Evolutionary conservation across 2,888 invertebrate genomes (phyloP).

Genomic region (Drosophila kokeensis): DNA sequence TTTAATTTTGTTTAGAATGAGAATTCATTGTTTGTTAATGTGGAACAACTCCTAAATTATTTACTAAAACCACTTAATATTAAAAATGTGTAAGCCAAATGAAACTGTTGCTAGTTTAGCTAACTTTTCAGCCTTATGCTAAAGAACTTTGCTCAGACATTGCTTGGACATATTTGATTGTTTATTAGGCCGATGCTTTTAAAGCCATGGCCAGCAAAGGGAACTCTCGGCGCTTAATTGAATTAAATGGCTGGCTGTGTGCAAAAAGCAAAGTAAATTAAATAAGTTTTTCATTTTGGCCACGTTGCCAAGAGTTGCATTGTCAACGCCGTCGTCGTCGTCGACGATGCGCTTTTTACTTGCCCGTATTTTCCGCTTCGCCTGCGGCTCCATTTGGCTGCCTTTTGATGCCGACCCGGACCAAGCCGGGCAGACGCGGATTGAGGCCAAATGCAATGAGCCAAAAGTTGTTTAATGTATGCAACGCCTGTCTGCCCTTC

Average conservation of each 20-base stretch:
- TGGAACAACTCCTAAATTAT: neutral
- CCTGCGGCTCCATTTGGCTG: conserved; percentile 69
- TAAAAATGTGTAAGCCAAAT: neutral
- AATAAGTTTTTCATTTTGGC: conserved; percentile 83
- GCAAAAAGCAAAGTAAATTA: conserved; percentile 84
- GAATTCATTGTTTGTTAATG: neutral
- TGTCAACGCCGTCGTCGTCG: conserved; percentile 69
- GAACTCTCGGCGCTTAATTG: conserved; percentile 81
- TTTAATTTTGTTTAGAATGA: neutral
- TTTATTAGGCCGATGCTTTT: conserved; percentile 53
- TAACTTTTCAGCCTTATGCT: conserved; percentile 10
- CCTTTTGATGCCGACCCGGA: conserved; percentile 65
- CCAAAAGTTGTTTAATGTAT: conserved; percentile 83
- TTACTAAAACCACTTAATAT: neutral
- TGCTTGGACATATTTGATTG: conserved; percentile 25
- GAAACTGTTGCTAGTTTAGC: neutral
- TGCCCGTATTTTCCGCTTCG: conserved; percentile 78
- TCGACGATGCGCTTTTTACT: conserved; percentile 70
- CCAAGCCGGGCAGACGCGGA: conserved; percentile 7
- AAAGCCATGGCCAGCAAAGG: conserved; percentile 35
- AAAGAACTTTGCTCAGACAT: conserved; percentile 25
- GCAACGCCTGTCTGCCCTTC: conserved; percentile 62
- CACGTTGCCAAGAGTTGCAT: conserved; percentile 75
- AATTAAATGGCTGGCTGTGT: conserved; percentile 83
- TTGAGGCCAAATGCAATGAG: conserved; percentile 75